Evolutionary conservation across 1,140 invertebrate genomes (phyloP).

Genomic region (Diorhabda carinulata): DNA sequence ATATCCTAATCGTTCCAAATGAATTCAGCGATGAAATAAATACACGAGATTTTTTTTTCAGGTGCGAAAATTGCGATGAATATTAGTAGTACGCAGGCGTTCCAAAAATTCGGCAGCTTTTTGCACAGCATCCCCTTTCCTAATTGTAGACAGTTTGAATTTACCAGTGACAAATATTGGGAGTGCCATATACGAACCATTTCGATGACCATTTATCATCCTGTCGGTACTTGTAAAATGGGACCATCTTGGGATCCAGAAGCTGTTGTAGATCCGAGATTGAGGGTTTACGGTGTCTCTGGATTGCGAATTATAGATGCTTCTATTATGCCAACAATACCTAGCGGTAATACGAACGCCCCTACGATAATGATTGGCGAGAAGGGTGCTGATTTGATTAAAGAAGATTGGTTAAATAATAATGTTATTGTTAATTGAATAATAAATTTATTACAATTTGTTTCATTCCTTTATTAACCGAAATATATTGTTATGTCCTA

Average conservation of each 20-base stretch:
- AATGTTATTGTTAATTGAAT: no score
- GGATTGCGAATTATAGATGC: constrained; percentile 82
- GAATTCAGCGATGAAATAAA: no score
- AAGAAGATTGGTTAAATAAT: constrained; percentile 47
- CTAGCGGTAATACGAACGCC: constrained; percentile 50
- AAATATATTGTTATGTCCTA: no score
- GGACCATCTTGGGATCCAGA: constrained; percentile 68
- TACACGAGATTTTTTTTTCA: neutral
- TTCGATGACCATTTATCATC: constrained; percentile 84
- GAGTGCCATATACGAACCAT: constrained; percentile 81
- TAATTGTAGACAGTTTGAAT: constrained; percentile 70
- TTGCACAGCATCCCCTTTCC: constrained; percentile 70
- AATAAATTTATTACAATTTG: no score
- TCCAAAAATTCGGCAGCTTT: constrained; percentile 75
- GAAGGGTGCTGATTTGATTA: constrained; percentile 48
- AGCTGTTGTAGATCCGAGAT: constrained; percentile 76
- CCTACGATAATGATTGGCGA: constrained; percentile 48
- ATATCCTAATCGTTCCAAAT: no score
- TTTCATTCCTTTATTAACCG: no score
- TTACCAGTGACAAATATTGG: constrained; percentile 74
- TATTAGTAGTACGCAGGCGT: constrained; percentile 70
- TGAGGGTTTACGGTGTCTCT: constrained; percentile 72
- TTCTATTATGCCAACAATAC: constrained; percentile 84
- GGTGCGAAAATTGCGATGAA: constrained; percentile 69
- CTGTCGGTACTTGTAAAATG: constrained; percentile 80